Evolutionary conservation across 2,888 invertebrate genomes (phyloP).

Genomic region (Apodemia duryi): DNA sequence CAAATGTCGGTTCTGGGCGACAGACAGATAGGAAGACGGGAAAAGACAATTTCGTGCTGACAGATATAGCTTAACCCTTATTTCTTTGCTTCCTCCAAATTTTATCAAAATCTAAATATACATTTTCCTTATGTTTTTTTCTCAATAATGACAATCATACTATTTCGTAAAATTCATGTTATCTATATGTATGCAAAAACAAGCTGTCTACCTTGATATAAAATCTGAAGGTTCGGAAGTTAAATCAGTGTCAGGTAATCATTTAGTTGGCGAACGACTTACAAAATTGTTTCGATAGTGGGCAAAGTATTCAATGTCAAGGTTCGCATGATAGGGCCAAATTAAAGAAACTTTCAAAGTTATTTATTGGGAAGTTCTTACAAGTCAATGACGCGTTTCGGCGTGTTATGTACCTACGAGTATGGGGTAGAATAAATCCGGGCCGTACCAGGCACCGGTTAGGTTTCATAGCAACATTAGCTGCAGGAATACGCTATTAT

Average conservation of each 20-base stretch:
- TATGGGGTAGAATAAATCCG: conserved; percentile 52
- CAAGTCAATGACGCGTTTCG: conserved; percentile 54
- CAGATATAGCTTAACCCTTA: too few relatives aligned
- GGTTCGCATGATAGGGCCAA: conserved; percentile 68
- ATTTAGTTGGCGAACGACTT: conserved; percentile 10
- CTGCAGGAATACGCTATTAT: conserved; percentile 61
- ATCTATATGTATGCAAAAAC: neutral
- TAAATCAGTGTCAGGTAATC: conserved; percentile 13
- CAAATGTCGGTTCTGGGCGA: too few relatives aligned
- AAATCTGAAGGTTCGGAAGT: conserved; percentile 1
- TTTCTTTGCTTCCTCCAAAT: too few relatives aligned
- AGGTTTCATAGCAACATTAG: conserved; percentile 43
- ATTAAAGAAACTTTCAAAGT: conserved; percentile 56
- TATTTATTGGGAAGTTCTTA: conserved; percentile 59
- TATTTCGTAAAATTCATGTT: neutral
- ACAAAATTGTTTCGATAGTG: conserved; percentile 28
- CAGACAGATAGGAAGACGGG: too few relatives aligned
- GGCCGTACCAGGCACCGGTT: conserved; percentile 54
- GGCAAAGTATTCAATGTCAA: conserved; percentile 61
- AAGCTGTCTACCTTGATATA: neutral
- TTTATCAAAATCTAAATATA: too few relatives aligned
- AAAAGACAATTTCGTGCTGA: too few relatives aligned
- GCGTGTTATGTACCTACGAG: conserved; percentile 57
- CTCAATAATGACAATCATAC: too few relatives aligned
- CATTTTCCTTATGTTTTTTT: too few relatives aligned